Evolutionary conservation across 2,888 invertebrate genomes (phyloP).

Genomic region (Tryphoninae sp.): DNA sequence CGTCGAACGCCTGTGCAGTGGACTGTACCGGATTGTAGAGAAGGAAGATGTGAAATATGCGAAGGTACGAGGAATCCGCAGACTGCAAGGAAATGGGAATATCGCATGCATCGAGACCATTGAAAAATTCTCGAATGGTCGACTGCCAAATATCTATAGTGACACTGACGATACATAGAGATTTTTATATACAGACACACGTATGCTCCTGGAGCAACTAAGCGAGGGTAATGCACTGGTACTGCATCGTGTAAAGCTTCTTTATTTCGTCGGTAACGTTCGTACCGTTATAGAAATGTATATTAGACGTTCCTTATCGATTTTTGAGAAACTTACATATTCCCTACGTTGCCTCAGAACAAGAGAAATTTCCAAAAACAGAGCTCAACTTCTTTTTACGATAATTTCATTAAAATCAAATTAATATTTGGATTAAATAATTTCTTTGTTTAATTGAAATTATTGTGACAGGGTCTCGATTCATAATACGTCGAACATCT

Average conservation of each 20-base stretch:
- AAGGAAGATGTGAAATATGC: neutral
- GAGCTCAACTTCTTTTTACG: no score
- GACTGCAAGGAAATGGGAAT: slow-evolving; percentile 36
- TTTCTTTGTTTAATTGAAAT: neutral
- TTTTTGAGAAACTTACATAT: slow-evolving; percentile 24
- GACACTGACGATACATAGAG: neutral
- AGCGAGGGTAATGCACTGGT: neutral
- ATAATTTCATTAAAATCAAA: neutral
- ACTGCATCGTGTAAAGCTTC: slow-evolving; percentile 6
- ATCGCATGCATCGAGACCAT: slow-evolving; percentile 48
- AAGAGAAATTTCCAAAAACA: no score
- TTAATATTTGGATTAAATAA: neutral
- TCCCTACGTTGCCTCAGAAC: no score
- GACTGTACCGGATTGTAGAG: neutral
- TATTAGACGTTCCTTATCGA: slow-evolving; percentile 11
- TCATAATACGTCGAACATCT: neutral
- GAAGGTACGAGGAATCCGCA: neutral
- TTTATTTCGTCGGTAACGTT: neutral
- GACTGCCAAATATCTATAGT: slow-evolving; percentile 16
- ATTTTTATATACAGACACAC: slow-evolving; percentile 2
- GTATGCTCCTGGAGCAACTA: slow-evolving; percentile 1
- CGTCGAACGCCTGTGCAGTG: neutral
- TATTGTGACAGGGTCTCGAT: no score
- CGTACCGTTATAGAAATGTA: neutral
- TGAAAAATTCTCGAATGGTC: slow-evolving; percentile 46